These are phyloP conservation scores for Heterocephalus glaber DNA, from an alignment of 2,113 vertebrate species.

Conservation along the genomic window DNA sequence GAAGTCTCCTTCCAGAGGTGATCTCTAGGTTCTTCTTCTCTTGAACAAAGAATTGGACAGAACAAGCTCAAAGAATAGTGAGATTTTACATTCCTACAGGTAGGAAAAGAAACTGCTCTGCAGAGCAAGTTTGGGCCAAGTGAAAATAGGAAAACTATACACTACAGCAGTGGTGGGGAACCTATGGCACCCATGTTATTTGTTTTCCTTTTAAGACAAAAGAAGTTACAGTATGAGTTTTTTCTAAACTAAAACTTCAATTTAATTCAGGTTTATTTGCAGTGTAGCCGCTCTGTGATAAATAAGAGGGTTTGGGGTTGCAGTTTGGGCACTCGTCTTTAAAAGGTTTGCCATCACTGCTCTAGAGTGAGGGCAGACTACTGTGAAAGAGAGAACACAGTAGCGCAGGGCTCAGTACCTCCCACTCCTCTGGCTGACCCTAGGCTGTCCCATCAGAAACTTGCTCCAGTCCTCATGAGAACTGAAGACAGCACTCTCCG, in stretches of 20 bases:
- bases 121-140: background rate
- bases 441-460: background rate
- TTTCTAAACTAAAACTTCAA: background rate
- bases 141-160: background rate
- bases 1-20: background rate
- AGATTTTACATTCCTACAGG: background rate
- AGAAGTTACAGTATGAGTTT: background rate
- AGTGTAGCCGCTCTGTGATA: background rate
- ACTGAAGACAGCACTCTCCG: background rate
- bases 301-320: background rate
- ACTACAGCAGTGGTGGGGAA: background rate
- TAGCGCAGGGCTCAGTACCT: background rate
- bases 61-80: background rate
- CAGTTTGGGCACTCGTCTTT: background rate
- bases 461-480: background rate
- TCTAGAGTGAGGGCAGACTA: background rate
- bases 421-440: background rate
- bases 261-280: background rate
- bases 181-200: background rate
- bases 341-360: background rate
- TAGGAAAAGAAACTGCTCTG: background rate
- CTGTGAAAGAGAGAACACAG: background rate
- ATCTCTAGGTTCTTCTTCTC: background rate
- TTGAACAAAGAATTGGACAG: background rate
- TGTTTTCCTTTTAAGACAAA: background rate